Evolutionary conservation across 2,888 invertebrate genomes (phyloP), one percentile per base, ranked within the genome.

Genomic region (Phlogophora meticulosa): DNA sequence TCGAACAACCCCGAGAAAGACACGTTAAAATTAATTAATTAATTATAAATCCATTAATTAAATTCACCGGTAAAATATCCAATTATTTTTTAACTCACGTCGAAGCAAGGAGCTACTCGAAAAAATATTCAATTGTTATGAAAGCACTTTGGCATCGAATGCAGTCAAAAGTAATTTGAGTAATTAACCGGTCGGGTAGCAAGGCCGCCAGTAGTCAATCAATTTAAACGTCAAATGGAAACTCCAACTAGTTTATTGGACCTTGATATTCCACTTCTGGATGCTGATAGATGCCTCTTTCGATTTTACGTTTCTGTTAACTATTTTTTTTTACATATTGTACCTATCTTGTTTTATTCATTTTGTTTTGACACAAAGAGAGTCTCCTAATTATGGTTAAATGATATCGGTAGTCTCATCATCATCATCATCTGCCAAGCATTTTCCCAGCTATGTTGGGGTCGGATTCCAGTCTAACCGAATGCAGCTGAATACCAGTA

Each of bases 141-240:
- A 51, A 53, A 45, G 17, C 32, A 61, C 55, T 52, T 63, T 36
- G 34, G 17, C 56, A 64, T 68, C 53, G 59, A 60, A 57, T 76
- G 69, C 69, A 80, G 51, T 65, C 75, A 58, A 60, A 74, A 74
- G 53, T 71, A 60, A 79, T 79, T 79, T 77, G 28, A 70, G 65
- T 77, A 70, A 74, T 80, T 71, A 78, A 72, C 52, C 32, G 49
- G 32, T 55, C 56, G 49, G 36, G 34, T 40, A 69, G 65, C 70
- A 40, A 51, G 42, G 61, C 52, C 40, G 55, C 67, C 69, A 58
- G 42, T 46, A 74, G 68, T 76, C 70, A 68, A 80, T 80, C 56
- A 68, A 77, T 65, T 72, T 59, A 36, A 51, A 43, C 38, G 42
- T 20, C 24, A 66, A 66, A 45, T 55, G 10, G 9, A 46, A 45